A percentile compares a stretch with the other conserved stretches of the same genome.
These are phyloP conservation scores for Scaptomyza polygonia DNA, from an alignment of 2,888 invertebrate species.

Conservation along the genomic window DNA sequence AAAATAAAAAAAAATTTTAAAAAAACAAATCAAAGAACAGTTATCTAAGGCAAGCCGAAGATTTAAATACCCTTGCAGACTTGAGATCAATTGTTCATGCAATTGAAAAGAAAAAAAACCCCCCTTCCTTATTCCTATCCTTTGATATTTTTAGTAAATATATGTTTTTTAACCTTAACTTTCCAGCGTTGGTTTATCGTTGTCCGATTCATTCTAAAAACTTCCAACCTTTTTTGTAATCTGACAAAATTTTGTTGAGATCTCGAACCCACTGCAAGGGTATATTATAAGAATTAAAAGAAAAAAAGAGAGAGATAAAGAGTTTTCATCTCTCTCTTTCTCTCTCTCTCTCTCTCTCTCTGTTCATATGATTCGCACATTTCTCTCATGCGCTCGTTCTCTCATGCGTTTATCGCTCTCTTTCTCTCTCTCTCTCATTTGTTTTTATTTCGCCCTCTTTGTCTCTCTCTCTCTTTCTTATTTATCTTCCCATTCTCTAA, in stretches of 20 bases:
- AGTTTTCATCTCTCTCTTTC: neutral
- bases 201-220: neutral
- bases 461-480: neutral
- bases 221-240: too few relatives aligned
- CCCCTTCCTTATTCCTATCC: too few relatives aligned
- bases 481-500: conserved; percentile 5
- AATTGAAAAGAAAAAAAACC: too few relatives aligned
- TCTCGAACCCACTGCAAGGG: conserved; percentile 11
- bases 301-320: conserved; percentile 3
- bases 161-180: neutral
- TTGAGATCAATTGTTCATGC: neutral
- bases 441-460: neutral
- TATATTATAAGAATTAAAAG: conserved; percentile 4
- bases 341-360: neutral
- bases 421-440: conserved; percentile 9
- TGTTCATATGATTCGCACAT: conserved; percentile 20
- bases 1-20: neutral
- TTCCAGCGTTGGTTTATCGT: too few relatives aligned
- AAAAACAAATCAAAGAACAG: neutral
- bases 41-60: conserved; percentile 16
- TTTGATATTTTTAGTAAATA: too few relatives aligned
- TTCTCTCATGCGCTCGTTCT: conserved; percentile 30
- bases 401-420: conserved; percentile 54
- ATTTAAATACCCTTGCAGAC: conserved; percentile 12
- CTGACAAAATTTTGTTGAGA: too few relatives aligned